Evolutionary conservation across 2,888 invertebrate genomes (phyloP).

Genomic region (Sesia apiformis): DNA sequence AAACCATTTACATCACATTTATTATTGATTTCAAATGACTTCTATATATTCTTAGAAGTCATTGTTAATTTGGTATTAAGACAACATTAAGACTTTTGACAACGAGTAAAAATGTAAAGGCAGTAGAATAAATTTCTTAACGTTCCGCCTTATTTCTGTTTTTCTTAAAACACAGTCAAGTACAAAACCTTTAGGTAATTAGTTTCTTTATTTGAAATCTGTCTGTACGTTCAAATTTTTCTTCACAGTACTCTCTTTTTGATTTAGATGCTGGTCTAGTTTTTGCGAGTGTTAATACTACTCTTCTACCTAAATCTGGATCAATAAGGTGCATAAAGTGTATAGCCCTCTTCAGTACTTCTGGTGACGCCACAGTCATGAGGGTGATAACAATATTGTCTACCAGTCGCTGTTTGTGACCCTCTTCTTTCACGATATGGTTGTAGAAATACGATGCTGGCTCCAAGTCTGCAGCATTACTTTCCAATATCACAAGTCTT

Average conservation of each 20-base stretch:
- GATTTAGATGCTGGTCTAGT: background rate
- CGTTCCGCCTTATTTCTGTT: too few species aligned
- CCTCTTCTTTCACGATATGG: slow-evolving; percentile 24
- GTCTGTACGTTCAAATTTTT: background rate
- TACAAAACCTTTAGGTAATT: background rate
- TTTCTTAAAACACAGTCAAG: too few species aligned
- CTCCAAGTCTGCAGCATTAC: slow-evolving; percentile 31
- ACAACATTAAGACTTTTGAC: too few species aligned
- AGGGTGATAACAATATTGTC: background rate
- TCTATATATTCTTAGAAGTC: too few species aligned
- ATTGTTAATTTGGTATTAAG: too few species aligned
- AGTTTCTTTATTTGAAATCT: background rate
- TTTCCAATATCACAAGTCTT: slow-evolving; percentile 21
- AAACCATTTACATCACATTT: too few species aligned
- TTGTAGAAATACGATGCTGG: slow-evolving; percentile 84
- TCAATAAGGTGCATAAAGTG: background rate
- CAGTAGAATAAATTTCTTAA: too few species aligned
- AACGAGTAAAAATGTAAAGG: too few species aligned
- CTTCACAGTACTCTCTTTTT: background rate
- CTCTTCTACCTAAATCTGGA: background rate
- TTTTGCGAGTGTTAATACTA: background rate
- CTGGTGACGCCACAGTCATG: background rate
- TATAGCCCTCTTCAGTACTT: background rate
- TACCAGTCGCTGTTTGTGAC: background rate
- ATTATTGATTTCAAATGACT: too few species aligned